phyloP scores from a whole-genome alignment of 2,113 vertebrate genomes.

The Buteo buteo region DNA sequence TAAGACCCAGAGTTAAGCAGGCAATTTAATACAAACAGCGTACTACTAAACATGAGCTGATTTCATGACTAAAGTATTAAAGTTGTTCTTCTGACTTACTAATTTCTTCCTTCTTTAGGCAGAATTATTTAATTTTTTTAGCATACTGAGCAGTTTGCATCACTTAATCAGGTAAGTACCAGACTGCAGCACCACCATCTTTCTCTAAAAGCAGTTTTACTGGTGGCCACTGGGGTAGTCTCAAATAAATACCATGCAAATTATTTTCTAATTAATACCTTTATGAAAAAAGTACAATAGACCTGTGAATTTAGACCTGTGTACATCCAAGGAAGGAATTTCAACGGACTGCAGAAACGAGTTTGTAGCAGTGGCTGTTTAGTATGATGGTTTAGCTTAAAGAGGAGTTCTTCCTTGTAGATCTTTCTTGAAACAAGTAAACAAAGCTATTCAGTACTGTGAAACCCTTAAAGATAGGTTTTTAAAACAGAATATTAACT shows the following conservation, averaged over 20 bases:
- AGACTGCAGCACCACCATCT: neutral
- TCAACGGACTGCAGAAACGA: neutral
- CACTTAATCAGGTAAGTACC: neutral
- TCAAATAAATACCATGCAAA: neutral
- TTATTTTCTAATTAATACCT: neutral
- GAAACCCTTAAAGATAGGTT: neutral
- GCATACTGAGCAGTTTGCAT: neutral
- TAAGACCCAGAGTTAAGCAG: neutral
- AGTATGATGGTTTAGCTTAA: neutral
- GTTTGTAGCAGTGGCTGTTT: neutral
- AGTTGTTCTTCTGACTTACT: neutral
- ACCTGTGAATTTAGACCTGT: neutral
- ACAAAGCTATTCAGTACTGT: neutral
- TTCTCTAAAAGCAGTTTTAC: neutral
- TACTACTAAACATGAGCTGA: neutral
- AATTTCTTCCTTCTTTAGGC: neutral
- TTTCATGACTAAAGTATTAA: neutral
- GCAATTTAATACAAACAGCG: neutral
- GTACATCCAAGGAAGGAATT: neutral
- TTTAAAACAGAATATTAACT: neutral
- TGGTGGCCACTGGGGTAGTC: neutral
- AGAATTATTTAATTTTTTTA: neutral
- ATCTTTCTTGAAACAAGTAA: neutral
- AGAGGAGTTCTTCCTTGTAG: neutral
- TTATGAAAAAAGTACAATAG: neutral